Base-by-base conservation (phyloP, 2,888 invertebrate species). In the Oxystoma pomonae region DNA sequence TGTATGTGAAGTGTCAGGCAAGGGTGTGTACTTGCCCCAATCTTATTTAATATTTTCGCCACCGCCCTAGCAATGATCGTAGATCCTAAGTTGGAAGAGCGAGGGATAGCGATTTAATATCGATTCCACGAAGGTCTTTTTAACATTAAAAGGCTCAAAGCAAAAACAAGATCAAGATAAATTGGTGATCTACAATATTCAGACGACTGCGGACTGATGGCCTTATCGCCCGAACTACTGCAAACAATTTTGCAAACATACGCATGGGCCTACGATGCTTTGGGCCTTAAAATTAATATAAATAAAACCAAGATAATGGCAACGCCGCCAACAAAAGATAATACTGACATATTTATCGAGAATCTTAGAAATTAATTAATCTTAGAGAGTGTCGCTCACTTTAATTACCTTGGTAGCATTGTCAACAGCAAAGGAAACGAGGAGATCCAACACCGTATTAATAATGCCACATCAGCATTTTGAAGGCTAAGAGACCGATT, bases 1-100 rank as follows among this genome's bases (percentile, higher is more conserved):
- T n/a, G n/a, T n/a, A n/a, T n/a, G n/a, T n/a, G n/a, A 53, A 50
- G 58, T 17, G 49, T 58, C 16, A 58, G 50, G 5, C 58, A 58
- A 18, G 58, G 60, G 5, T 59, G 53, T 17, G 60, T 53, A 5
- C 20, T 59, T 16, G 60, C 60, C 19, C 60, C 53, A 20, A 52
- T 59, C 3, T 3, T 55, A n/a, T 59, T 59, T 22, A 53, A 59
- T 22, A 51, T 53, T 1, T 59, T 52, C 20, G 21, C 21, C 21
- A 55, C 60, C 20, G 52, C 60, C 35, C 3, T 35, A 3, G 3
- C 35, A 7, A 35, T 35, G 12, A 35, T 35, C 35, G 35, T 12
- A 35, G 35, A 35, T 12, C 3, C 5, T 7, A 35, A 12, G 12
- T 35, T 55, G 1, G 21, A 59, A 19, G 55, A 59, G 53, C 52